These are phyloP conservation scores for Enteromius unitaeniatus DNA, from an alignment of 2,797 vertebrate genomes.

Conservation along the genomic window DNA sequence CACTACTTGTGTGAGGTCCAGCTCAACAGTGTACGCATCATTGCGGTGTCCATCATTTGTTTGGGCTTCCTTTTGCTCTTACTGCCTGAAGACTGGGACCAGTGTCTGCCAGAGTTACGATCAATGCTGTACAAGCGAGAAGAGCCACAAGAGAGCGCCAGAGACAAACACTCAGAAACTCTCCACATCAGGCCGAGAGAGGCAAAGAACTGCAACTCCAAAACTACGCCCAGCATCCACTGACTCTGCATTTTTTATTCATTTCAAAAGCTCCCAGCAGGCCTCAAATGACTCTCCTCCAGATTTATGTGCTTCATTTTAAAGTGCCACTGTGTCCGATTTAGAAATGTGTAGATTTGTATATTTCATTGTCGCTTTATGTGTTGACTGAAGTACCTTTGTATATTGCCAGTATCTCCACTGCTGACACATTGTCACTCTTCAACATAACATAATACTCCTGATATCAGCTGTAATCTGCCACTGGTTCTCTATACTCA, in stretches of 20 bases:
- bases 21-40: conserved; percentile 84
- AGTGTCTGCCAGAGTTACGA: conserved; percentile 64
- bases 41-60: conserved; percentile 83
- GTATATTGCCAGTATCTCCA: conserved; percentile 37
- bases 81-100: conserved; percentile 86
- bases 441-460: conserved; percentile 23
- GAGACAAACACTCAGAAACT: conserved; percentile 64
- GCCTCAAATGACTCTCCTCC: not conserved
- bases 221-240: conserved; percentile 25
- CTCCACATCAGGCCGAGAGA: conserved; percentile 35
- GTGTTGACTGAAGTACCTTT: conserved; percentile 41
- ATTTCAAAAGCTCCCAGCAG: not conserved
- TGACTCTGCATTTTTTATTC: conserved; percentile 44
- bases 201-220: conserved; percentile 44
- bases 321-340: conserved; percentile 15
- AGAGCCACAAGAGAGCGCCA: conserved; percentile 73
- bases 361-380: conserved; percentile 33
- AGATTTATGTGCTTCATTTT: not conserved
- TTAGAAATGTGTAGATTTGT: conserved; percentile 36
- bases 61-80: conserved; percentile 85
- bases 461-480: conserved; percentile 18
- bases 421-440: conserved; percentile 37
- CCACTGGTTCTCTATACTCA: conserved; percentile 19
- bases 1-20: conserved; percentile 82
- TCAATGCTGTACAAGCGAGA: conserved; percentile 72